Conservation (phyloP, 2,113 vertebrate genomes). For the Hoplias malabaricus region DNA sequence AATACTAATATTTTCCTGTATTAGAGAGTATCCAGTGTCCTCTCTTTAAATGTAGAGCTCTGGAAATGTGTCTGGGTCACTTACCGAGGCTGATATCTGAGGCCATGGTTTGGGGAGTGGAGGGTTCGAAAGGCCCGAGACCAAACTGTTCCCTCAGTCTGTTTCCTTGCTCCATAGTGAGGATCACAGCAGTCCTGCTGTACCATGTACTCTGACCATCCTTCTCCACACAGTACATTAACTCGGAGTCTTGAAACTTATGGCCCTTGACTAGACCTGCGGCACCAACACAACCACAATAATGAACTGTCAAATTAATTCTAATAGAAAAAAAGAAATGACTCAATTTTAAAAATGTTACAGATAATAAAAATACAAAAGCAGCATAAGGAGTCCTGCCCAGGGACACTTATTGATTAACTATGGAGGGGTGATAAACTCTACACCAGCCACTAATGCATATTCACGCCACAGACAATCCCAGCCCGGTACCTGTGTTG, state of each 20-base stretch:
- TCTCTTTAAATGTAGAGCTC: too few species aligned
- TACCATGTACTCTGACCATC: constrained; percentile 92
- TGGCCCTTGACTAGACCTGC: constrained; percentile 89
- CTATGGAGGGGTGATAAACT: too few species aligned
- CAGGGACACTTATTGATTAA: too few species aligned
- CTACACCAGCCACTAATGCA: too few species aligned
- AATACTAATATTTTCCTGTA: too few species aligned
- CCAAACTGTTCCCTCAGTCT: constrained; percentile 90
- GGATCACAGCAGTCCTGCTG: constrained; percentile 85
- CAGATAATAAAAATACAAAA: too few species aligned
- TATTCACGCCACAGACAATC: neutral
- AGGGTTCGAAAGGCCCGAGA: constrained; percentile 87
- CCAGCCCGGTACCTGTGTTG: constrained; percentile 80
- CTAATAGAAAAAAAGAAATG: too few species aligned
- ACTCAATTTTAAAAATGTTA: too few species aligned
- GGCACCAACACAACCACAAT: constrained; percentile 7
- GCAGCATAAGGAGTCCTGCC: too few species aligned
- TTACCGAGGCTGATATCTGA: constrained; percentile 96
- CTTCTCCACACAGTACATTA: constrained; percentile 90
- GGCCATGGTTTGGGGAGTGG: constrained; percentile 84
- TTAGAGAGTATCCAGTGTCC: too few species aligned
- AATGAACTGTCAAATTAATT: neutral
- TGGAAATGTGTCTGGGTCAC: too few species aligned
- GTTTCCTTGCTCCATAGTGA: constrained; percentile 94
- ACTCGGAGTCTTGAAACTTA: constrained; percentile 82